phyloP scores from a whole-genome alignment of 2,113 vertebrate genomes.

The Panurus biarmicus region DNA sequence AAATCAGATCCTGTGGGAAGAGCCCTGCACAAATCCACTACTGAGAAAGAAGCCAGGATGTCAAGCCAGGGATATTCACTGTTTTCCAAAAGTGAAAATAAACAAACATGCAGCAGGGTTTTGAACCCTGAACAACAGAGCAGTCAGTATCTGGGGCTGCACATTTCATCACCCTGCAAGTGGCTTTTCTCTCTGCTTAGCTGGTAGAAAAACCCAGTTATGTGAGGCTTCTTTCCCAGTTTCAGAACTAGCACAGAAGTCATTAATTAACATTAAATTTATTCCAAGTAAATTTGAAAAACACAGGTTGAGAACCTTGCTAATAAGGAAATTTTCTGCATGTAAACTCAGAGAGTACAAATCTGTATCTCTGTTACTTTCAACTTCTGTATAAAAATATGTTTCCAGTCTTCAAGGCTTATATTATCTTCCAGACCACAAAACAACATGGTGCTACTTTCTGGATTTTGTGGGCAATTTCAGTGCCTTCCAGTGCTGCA shows the following conservation, averaged over 20 bases:
- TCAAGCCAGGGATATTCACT: background rate
- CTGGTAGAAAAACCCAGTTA: background rate
- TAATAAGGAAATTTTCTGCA: background rate
- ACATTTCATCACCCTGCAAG: background rate
- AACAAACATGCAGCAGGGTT: background rate
- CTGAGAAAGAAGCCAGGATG: background rate
- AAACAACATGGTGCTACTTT: background rate
- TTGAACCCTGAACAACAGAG: background rate
- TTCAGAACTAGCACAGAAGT: background rate
- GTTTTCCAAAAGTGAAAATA: background rate
- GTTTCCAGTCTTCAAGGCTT: background rate
- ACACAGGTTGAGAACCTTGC: background rate
- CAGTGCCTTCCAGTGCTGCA: background rate
- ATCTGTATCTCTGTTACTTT: background rate
- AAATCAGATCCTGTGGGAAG: background rate
- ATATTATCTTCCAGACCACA: slow-evolving; percentile 5
- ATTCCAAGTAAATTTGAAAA: background rate
- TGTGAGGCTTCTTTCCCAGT: background rate
- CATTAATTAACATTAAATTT: background rate
- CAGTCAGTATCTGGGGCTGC: background rate
- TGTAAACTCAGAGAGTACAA: background rate
- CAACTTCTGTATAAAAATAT: background rate
- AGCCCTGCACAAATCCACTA: background rate
- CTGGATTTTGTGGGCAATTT: background rate
- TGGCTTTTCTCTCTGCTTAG: background rate